Evolutionary conservation across 2,888 invertebrate genomes (phyloP).

Genomic region (Brenthis hecate): DNA sequence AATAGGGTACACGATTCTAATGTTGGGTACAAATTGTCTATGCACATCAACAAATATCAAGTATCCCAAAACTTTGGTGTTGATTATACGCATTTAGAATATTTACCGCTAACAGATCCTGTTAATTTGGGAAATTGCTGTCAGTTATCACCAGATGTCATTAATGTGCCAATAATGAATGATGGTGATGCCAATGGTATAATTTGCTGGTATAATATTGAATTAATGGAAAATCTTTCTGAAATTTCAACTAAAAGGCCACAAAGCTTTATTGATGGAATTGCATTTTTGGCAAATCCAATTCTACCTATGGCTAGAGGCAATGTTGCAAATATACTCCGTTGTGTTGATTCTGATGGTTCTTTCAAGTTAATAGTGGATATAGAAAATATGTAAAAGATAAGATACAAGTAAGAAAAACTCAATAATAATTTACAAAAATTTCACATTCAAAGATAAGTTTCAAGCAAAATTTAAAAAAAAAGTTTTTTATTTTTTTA

Average conservation of each 20-base stretch:
- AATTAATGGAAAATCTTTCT: conserved; percentile 62
- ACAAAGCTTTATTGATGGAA: conserved; percentile 71
- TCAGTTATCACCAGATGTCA: conserved; percentile 44
- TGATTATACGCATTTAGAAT: conserved; percentile 68
- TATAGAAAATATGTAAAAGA: conserved; percentile 40
- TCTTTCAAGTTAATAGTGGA: conserved; percentile 61
- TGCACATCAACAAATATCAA: conserved; percentile 82
- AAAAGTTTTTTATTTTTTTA: not conserved
- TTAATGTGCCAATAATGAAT: conserved; percentile 55
- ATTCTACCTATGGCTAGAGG: conserved; percentile 53
- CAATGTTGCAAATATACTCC: conserved; percentile 54
- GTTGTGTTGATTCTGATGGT: conserved; percentile 60
- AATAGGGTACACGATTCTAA: conserved; percentile 82
- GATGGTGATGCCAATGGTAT: conserved; percentile 75
- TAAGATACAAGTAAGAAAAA: not conserved
- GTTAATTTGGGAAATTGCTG: conserved; percentile 51
- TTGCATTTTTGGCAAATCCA: conserved; percentile 71
- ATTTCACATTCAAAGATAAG: not conserved
- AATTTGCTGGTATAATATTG: conserved; percentile 81
- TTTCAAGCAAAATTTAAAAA: not conserved
- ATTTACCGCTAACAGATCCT: conserved; percentile 64
- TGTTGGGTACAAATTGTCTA: conserved; percentile 79
- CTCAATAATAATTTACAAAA: too few relatives aligned
- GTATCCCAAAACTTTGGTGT: conserved; percentile 82
- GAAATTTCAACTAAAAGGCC: conserved; percentile 69